Conservation (phyloP, 1,140 invertebrate species). For the Scaptomyza graminum region DNA sequence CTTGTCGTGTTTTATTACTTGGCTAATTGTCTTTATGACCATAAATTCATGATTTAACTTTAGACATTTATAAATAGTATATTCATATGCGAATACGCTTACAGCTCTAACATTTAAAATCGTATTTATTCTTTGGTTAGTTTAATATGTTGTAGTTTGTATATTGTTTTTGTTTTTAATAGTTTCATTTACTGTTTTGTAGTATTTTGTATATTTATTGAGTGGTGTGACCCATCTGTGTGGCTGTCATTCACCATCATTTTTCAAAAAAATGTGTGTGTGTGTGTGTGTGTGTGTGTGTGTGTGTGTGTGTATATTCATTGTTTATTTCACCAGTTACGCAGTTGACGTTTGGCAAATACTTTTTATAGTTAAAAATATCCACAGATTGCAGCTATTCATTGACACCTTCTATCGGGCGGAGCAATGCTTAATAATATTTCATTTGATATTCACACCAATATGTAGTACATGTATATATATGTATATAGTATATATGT, state of each 20-base stretch:
- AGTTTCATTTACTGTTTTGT: too few relatives aligned
- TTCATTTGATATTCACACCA: neutral
- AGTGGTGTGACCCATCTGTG: too few relatives aligned
- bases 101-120: constrained; percentile 38
- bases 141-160: too few relatives aligned
- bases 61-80: constrained; percentile 39
- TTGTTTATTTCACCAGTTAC: constrained; percentile 16
- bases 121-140: too few relatives aligned
- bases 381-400: constrained; percentile 7
- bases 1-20: constrained; percentile 18
- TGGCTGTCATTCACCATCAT: too few relatives aligned
- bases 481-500: neutral
- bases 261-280: neutral
- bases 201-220: neutral
- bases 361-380: constrained; percentile 10
- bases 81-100: constrained; percentile 23
- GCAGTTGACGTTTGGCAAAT: constrained; percentile 12
- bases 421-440: constrained; percentile 3
- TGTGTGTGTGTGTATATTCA: constrained; percentile 5
- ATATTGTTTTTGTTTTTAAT: too few relatives aligned
- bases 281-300: neutral
- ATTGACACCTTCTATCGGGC: neutral
- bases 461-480: neutral
- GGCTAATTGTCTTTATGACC: constrained; percentile 40
- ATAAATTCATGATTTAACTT: constrained; percentile 38